Percentiles rank a stretch among this genome's conserved stretches.
phyloP scores from a whole-genome alignment of 1,140 invertebrate species.

The Hestina assimilis region DNA sequence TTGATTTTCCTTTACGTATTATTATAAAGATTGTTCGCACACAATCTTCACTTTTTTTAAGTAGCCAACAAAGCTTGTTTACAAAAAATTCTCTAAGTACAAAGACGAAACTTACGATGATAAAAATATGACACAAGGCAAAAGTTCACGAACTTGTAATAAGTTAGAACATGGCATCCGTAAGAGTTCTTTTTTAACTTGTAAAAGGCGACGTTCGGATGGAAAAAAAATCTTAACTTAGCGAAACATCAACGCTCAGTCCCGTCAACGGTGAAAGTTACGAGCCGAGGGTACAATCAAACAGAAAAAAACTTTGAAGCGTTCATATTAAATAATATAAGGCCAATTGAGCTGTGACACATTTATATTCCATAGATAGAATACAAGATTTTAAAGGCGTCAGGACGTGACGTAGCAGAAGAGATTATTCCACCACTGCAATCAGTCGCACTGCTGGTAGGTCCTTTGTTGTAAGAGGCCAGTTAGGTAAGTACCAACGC shows the following conservation, averaged over 20 bases:
- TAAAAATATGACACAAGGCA: conserved; percentile 27
- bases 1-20: no score
- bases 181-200: conserved; percentile 29
- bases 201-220: conserved; percentile 15
- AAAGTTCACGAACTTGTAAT: conserved; percentile 26
- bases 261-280: conserved; percentile 23
- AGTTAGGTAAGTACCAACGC: no score
- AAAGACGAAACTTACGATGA: conserved; percentile 19
- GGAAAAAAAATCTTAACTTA: conserved; percentile 21
- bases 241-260: conserved; percentile 19
- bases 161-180: conserved; percentile 26
- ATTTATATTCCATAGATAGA: not conserved
- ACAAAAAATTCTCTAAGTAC: conserved; percentile 10
- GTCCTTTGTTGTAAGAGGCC: no score
- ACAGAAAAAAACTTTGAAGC: conserved; percentile 22
- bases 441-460: no score
- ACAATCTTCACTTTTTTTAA: not conserved
- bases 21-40: no score
- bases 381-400: no score
- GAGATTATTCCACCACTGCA: no score
- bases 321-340: conserved; percentile 13
- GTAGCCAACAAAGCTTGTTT: conserved; percentile 1
- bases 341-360: not conserved
- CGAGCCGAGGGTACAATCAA: conserved; percentile 10
- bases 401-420: no score